phyloP scores from a whole-genome alignment of 2,797 vertebrate genomes.

The Ptychadena robeensis region DNA sequence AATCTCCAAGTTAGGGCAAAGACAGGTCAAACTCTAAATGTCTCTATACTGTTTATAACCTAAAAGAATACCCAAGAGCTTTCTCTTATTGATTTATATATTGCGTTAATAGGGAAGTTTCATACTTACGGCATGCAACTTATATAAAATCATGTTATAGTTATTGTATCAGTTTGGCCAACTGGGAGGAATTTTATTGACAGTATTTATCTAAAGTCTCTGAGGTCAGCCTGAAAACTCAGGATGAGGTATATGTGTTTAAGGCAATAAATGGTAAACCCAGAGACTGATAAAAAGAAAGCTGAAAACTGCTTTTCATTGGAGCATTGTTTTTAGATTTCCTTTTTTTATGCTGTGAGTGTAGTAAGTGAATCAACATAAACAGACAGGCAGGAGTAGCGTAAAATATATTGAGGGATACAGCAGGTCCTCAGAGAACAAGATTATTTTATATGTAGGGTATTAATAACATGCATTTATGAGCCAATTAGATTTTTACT shows the following conservation, averaged over 20 bases:
- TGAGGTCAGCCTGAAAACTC: constrained; percentile 16
- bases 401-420: background rate
- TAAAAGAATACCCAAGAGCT: constrained; percentile 42
- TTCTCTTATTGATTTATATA: constrained; percentile 57
- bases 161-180: constrained; percentile 31
- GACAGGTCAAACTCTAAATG: constrained; percentile 56
- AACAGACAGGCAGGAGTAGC: background rate
- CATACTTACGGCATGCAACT: constrained; percentile 42
- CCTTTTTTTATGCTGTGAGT: background rate
- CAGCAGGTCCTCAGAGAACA: background rate
- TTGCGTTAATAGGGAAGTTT: constrained; percentile 41
- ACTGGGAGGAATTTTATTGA: constrained; percentile 45
- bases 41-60: constrained; percentile 53
- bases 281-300: too few species aligned
- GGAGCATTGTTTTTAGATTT: background rate
- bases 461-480: background rate
- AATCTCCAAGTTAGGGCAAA: constrained; percentile 53
- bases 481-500: background rate
- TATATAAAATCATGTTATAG: constrained; percentile 47
- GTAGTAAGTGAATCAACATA: background rate
- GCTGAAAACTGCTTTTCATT: background rate
- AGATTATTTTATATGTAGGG: background rate
- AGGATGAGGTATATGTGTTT: constrained; percentile 15
- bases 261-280: background rate
- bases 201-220: constrained; percentile 24